Base-by-base conservation (phyloP, 2,888 invertebrate species). In the Rhagonycha fulva region DNA sequence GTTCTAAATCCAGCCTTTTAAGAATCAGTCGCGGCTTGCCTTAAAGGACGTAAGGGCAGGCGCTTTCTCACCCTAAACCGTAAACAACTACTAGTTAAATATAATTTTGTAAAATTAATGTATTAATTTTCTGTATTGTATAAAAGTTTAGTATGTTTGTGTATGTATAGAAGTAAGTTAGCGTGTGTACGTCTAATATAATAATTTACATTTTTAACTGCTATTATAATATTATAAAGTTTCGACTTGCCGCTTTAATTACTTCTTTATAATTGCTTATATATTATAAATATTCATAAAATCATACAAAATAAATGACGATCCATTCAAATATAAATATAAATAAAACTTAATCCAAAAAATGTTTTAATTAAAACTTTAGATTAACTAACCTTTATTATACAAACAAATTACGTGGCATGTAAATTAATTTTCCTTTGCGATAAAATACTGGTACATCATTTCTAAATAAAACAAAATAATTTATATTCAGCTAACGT, bases 401-500 rank as follows among this genome's bases (percentile, higher is more conserved):
- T 28, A 28, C 71, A n/a, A 67, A 72, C 60, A 72, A 72, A 72
- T 72, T 72, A 66, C 71, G 47, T 66, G 66, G 23, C 23, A 19
- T 32, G 14, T 47, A 47, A 63, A 67, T 60, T 72, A 72, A 72
- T 72, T 72, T 67, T 67, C 26, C 23, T 63, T 32, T 63, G 32
- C 63, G 23, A 62, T 26, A n/a, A n/a, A 32, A 24, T 63, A 32
- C 70, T 19, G 26, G 63, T 66, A 66, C 67, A 68, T 60, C 28
- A 62, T 68, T 61, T 67, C 14, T 62, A 72, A 72, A 72, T 68
- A 61, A 67, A 68, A 68, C 68, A 60, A 66, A 71, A 66, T 71
- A 71, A 72, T 69, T 73, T 60, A 26, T 74, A 66, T 74, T 63
- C 74, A 30, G 24, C 74, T n/a, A 9, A 69, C 62, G 70, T 30